Percentiles rank a stretch among this genome's conserved stretches.
Conservation (phyloP, 2,113 vertebrate genomes). For the Triplophysa dalaica region DNA sequence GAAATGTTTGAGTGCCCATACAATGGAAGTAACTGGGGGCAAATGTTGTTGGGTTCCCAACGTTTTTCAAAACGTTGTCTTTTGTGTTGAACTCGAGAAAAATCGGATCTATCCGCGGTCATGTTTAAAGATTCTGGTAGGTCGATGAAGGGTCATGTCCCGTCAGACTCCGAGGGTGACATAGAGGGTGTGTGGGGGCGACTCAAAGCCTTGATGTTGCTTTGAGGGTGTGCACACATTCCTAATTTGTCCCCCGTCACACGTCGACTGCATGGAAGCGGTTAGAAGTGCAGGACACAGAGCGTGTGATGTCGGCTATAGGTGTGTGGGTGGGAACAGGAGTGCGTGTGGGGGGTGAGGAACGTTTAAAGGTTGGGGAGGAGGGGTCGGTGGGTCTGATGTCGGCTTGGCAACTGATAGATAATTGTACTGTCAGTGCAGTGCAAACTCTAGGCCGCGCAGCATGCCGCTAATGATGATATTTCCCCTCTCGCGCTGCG, state of each 20-base stretch:
- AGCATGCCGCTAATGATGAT: slow-evolving; percentile 68
- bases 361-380: slow-evolving; percentile 60
- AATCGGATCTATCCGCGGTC: neutral
- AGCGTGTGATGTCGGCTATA: slow-evolving; percentile 42
- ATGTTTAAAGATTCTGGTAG: slow-evolving; percentile 27
- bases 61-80: too few species aligned
- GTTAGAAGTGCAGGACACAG: slow-evolving; percentile 58
- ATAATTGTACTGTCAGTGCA: slow-evolving; percentile 68
- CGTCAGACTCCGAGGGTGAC: slow-evolving; percentile 68
- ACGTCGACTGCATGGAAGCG: slow-evolving; percentile 72
- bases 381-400: neutral
- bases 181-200: slow-evolving; percentile 72
- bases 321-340: slow-evolving; percentile 49
- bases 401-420: slow-evolving; percentile 44
- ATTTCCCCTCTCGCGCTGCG: slow-evolving; percentile 57
- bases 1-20: too few species aligned
- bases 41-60: too few species aligned
- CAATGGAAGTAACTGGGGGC: too few species aligned
- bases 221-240: slow-evolving; percentile 49
- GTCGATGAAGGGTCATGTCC: slow-evolving; percentile 70
- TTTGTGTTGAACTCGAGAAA: neutral
- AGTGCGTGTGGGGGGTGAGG: slow-evolving; percentile 41
- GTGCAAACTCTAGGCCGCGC: slow-evolving; percentile 66
- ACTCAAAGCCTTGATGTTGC: slow-evolving; percentile 44
- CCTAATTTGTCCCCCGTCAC: slow-evolving; percentile 73